Percentiles rank a stretch among this genome's conserved stretches.
Evolutionary conservation across 2,113 vertebrate genomes (phyloP).

Genomic region (Monopterus albus): DNA sequence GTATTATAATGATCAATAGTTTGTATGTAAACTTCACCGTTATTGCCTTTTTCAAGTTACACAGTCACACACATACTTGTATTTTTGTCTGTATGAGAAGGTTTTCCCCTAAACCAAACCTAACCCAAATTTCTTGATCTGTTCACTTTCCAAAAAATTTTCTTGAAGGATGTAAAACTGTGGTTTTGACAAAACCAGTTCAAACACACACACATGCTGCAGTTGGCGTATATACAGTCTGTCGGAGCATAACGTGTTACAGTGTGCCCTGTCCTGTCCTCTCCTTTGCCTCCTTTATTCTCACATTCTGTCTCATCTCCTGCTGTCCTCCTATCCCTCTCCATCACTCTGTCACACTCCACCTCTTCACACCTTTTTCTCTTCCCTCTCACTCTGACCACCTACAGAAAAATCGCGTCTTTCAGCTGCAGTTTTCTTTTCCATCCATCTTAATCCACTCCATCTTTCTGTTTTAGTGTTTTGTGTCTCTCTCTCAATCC

Average conservation of each 20-base stretch:
- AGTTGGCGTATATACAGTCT: constrained; percentile 34
- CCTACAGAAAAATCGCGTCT: constrained; percentile 58
- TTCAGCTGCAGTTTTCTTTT: constrained; percentile 62
- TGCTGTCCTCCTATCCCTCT: constrained; percentile 55
- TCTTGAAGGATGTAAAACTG: neutral
- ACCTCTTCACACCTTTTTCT: constrained; percentile 37
- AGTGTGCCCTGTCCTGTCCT: constrained; percentile 53
- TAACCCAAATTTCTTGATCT: neutral
- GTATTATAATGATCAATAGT: neutral
- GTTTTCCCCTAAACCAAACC: neutral
- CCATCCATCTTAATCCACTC: constrained; percentile 59
- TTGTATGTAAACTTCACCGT: neutral
- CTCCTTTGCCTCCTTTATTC: constrained; percentile 34
- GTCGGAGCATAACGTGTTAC: constrained; percentile 53
- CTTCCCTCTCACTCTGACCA: constrained; percentile 33
- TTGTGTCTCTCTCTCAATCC: neutral
- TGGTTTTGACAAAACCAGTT: too few relatives aligned
- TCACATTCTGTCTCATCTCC: constrained; percentile 56
- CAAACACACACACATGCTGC: constrained; percentile 2
- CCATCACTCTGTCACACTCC: constrained; percentile 60
- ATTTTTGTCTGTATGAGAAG: neutral
- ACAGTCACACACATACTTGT: neutral
- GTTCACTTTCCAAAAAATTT: neutral
- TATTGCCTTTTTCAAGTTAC: neutral
- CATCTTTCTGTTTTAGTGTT: constrained; percentile 8